phyloP scores from a whole-genome alignment of 2,888 invertebrate species.

The Alloplasta piceator region DNA sequence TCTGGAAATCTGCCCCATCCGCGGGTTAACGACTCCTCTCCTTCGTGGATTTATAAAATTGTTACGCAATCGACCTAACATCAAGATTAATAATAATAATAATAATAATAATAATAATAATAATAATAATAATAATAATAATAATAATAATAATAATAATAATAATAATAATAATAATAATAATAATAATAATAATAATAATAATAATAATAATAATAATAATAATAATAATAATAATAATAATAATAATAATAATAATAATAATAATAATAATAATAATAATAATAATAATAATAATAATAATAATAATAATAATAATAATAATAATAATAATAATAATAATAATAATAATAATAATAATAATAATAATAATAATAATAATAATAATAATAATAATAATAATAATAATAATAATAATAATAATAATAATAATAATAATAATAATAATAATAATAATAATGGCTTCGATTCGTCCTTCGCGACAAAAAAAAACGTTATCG shows the following conservation, averaged over 20 bases:
- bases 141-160: slow-evolving; percentile 5
- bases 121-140: slow-evolving; percentile 2
- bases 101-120: not conserved
- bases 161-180: too few relatives aligned
- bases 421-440: not conserved
- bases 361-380: not conserved
- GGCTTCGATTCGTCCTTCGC: too few relatives aligned
- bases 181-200: slow-evolving; percentile 6
- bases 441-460: slow-evolving; percentile 7
- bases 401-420: not conserved
- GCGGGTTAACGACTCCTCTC: slow-evolving; percentile 28
- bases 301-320: not conserved
- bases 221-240: slow-evolving; percentile 6
- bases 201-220: slow-evolving; percentile 8
- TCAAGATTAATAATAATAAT: not conserved
- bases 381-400: not conserved
- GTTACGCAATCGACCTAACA: slow-evolving; percentile 19
- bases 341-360: not conserved
- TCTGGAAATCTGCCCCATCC: slow-evolving; percentile 7
- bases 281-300: not conserved
- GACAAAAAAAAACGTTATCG: not conserved
- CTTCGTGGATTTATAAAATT: slow-evolving; percentile 11
- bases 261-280: slow-evolving; percentile 8
- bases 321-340: not conserved
- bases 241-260: slow-evolving; percentile 6